Percentiles rank a stretch among this genome's conserved stretches.
These are phyloP conservation scores for Ceraclea dissimilis DNA, from an alignment of 2,888 invertebrate species.

Conservation along the genomic window DNA sequence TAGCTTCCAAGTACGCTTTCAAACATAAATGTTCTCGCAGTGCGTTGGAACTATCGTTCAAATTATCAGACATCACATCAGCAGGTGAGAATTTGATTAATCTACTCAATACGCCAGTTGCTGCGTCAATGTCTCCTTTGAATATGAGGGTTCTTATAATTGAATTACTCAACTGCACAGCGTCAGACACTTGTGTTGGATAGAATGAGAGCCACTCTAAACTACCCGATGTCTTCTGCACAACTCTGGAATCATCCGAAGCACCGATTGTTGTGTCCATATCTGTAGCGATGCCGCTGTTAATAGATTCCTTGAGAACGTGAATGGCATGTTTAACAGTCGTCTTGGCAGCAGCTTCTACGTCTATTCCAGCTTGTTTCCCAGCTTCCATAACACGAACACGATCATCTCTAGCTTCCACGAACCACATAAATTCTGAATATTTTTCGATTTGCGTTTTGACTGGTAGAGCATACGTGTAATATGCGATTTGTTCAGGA, in stretches of 20 bases:
- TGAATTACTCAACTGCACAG: constrained; percentile 81
- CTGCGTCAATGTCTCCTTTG: constrained; percentile 74
- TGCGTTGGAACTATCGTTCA: constrained; percentile 40
- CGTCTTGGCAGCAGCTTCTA: constrained; percentile 74
- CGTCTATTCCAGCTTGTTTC: constrained; percentile 66
- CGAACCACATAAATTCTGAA: constrained; percentile 60
- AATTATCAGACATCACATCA: constrained; percentile 32
- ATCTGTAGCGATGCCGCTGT: constrained; percentile 47
- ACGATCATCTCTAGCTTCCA: constrained; percentile 59
- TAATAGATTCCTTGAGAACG: constrained; percentile 27
- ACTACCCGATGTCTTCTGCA: constrained; percentile 43
- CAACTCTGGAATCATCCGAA: constrained; percentile 32
- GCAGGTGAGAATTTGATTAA: constrained; percentile 39
- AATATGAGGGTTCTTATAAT: constrained; percentile 79
- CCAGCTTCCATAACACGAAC: constrained; percentile 63
- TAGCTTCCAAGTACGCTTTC: constrained; percentile 78
- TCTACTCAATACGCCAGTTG: constrained; percentile 58
- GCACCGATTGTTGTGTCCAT: constrained; percentile 63
- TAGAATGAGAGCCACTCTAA: constrained; percentile 85
- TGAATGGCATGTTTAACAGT: constrained; percentile 69
- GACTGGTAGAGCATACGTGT: constrained; percentile 69
- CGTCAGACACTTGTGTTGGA: constrained; percentile 69
- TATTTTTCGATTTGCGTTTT: constrained; percentile 49
- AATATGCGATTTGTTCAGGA: constrained; percentile 75
- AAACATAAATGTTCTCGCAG: constrained; percentile 82